Percentiles rank a stretch among this genome's conserved stretches.
These are phyloP conservation scores for Pterocles orientalis DNA, from an alignment of 2,113 vertebrate genomes.

Conservation along the genomic window DNA sequence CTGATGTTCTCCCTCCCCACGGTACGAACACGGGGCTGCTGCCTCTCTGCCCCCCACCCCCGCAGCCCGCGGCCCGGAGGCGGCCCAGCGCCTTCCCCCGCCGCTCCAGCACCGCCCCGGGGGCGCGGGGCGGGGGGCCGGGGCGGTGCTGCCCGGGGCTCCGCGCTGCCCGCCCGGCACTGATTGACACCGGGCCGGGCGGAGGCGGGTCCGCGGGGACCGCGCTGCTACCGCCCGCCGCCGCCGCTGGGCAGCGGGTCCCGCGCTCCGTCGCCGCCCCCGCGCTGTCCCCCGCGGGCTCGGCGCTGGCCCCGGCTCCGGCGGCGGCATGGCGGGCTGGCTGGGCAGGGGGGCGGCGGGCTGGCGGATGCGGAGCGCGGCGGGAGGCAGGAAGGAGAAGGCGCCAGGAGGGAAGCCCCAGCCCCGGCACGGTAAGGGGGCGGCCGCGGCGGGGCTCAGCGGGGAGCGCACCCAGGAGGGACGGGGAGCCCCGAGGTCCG, in stretches of 20 bases:
- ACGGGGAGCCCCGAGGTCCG: not conserved
- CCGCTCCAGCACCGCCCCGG: not conserved
- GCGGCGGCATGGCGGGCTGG: not conserved
- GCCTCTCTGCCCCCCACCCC: not conserved
- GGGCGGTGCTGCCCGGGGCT: not conserved
- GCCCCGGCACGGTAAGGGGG: constrained; percentile 63
- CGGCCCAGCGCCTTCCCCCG: not conserved
- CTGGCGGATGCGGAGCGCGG: constrained; percentile 68
- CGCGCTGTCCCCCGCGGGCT: not conserved
- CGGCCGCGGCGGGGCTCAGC: not conserved
- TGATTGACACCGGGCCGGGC: not conserved
- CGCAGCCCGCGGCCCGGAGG: not conserved
- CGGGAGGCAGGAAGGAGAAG: constrained; percentile 51
- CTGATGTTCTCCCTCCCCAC: not conserved
- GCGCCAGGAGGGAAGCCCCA: constrained; percentile 15
- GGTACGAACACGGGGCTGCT: not conserved
- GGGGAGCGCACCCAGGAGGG: not conserved
- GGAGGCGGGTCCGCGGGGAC: not conserved
- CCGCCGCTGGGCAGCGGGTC: too few species aligned
- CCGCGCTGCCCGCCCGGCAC: not conserved
- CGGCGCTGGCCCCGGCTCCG: not conserved
- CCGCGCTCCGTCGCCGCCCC: too few species aligned
- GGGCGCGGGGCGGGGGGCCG: not conserved
- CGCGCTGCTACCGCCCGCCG: too few species aligned
- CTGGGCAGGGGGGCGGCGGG: constrained; percentile 50